Evolutionary conservation across 2,888 invertebrate genomes (phyloP).

Genomic region (Dasypolia templi): DNA sequence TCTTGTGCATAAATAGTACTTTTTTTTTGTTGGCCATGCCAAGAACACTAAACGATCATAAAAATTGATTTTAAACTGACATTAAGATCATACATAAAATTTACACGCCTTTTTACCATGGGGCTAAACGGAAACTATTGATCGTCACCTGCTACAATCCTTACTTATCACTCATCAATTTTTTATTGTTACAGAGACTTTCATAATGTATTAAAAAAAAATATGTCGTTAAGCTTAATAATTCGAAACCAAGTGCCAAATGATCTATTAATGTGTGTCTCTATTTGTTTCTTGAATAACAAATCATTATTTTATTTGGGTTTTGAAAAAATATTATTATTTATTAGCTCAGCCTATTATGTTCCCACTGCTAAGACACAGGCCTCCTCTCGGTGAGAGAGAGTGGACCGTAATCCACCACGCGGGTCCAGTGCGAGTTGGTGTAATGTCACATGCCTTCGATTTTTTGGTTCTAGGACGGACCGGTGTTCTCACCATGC

Average conservation of each 20-base stretch:
- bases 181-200: not conserved
- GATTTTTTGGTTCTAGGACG: too few species aligned
- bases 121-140: not conserved
- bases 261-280: not conserved
- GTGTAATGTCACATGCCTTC: too few species aligned
- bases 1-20: not conserved
- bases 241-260: not conserved
- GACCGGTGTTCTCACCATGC: too few species aligned
- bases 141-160: not conserved
- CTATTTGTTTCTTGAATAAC: not conserved
- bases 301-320: not conserved
- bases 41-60: not conserved
- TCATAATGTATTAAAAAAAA: not conserved
- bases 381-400: too few species aligned
- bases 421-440: too few species aligned
- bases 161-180: not conserved
- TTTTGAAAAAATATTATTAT: too few species aligned
- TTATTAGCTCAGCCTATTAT: too few species aligned
- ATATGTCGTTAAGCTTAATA: too few species aligned
- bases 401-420: too few species aligned
- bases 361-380: too few species aligned
- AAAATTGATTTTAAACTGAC: not conserved
- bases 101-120: not conserved
- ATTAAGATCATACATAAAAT: not conserved
- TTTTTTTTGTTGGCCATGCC: not conserved